Conservation (phyloP, 1,140 invertebrate genomes). For the Drosophila ananassae region DNA sequence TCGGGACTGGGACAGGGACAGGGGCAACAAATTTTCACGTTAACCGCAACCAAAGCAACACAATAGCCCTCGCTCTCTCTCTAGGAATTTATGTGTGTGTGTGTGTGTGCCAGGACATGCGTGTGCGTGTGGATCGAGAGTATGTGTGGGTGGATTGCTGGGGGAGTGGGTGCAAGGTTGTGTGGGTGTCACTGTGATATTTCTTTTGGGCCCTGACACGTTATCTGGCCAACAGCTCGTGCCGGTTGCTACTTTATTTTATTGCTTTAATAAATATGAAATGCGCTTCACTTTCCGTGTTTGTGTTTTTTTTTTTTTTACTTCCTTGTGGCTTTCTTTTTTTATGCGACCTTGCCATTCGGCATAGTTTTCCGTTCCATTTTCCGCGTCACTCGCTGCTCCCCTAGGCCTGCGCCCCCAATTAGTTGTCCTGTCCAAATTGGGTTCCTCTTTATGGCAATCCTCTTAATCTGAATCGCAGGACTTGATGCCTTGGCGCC, state of each 20-base stretch:
- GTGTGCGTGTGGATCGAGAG: constrained; percentile 20
- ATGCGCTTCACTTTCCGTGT: constrained; percentile 39
- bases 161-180: not conserved
- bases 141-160: not conserved
- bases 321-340: not conserved
- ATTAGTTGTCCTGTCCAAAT: constrained; percentile 49
- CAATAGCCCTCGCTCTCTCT: constrained; percentile 26
- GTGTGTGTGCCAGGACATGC: constrained; percentile 1
- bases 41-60: constrained; percentile 52
- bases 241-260: constrained; percentile 72
- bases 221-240: constrained; percentile 60
- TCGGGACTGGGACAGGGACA: constrained; percentile 15
- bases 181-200: constrained; percentile 74
- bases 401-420: constrained; percentile 7
- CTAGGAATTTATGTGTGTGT: constrained; percentile 31
- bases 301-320: not conserved
- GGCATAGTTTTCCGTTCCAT: constrained; percentile 40
- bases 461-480: constrained; percentile 54
- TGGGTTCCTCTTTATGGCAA: constrained; percentile 49
- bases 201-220: constrained; percentile 56
- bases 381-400: constrained; percentile 32
- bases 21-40: constrained; percentile 67
- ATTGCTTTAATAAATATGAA: constrained; percentile 83
- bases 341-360: constrained; percentile 3
- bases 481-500: constrained; percentile 50